Evolutionary conservation across 2,113 vertebrate genomes (phyloP), one percentile per base, ranked within the genome.

Genomic region (Melanostigma gelatinosum): DNA sequence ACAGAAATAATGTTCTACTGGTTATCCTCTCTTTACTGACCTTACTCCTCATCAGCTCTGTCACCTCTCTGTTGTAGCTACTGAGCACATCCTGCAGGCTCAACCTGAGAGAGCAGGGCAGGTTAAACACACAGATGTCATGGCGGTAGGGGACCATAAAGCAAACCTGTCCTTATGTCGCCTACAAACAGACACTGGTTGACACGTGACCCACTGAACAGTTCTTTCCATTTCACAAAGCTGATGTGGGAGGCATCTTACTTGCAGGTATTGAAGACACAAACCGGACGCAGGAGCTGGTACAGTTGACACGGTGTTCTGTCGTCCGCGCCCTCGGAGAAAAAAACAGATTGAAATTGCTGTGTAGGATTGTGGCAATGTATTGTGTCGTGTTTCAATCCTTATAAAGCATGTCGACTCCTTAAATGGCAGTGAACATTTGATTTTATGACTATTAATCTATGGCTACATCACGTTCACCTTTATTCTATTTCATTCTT

Each of bases 201-300:
- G 42, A 81, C 55, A 78, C 57, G 67, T 48, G 55, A 58, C 65
- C 76, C 74, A 75, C 22, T 78, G 8, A 73, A 29, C 18, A 36
- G 54, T 46, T 32, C 24, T 34, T 6, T 52, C 8, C 12, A 12
- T 62, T 61, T 58, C 11, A 48, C 15, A 34, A 18, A 72, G 50
- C 11, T 42, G 10, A 40, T 38, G 22, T 29, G 48, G 55, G 55
- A 61, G 9, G 34, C 20, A 50, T 29, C 85, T 90, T 81, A 95
- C 94, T 87, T 94, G 83, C 84, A 86, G 27, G 66, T 76, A 80
- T 61, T 88, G 75, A 86, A 91, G 27, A 92, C 78, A 38, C 50
- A 72, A 57, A 66, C 79, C 1, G 89, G 83, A 10, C 65, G 72
- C 44, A 93, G 77, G 27, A 89, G 60, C 29, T 15, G 62, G 52